Percentiles rank a stretch among this genome's conserved stretches.
Conservation (phyloP, 2,797 vertebrate genomes). For the Siniperca obscura region DNA sequence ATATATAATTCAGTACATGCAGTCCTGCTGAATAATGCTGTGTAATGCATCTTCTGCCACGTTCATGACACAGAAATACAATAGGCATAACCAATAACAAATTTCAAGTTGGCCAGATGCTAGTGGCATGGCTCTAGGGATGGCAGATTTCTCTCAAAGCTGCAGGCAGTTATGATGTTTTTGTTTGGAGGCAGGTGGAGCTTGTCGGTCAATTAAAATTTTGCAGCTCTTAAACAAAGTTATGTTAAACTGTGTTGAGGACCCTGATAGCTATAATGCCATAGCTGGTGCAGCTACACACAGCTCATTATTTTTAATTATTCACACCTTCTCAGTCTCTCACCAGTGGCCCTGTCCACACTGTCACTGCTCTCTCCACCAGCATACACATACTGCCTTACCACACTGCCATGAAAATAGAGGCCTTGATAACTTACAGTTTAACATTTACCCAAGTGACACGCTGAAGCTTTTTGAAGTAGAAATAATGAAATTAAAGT, state of each 20-base stretch:
- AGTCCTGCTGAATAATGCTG: not conserved
- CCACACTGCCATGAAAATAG: slow-evolving; percentile 27
- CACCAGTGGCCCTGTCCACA: not conserved
- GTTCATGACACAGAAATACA: not conserved
- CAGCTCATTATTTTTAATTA: slow-evolving; percentile 2
- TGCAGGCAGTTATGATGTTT: slow-evolving; percentile 5
- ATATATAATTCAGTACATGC: not conserved
- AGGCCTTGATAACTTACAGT: slow-evolving; percentile 22
- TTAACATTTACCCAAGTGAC: not conserved
- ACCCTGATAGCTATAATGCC: not conserved
- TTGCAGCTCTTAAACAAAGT: not conserved
- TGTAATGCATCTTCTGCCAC: not conserved
- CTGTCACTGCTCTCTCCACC: not conserved
- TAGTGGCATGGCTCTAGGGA: not conserved
- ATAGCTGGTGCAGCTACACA: not conserved
- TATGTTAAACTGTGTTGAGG: not conserved
- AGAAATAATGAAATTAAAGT: slow-evolving; percentile 3
- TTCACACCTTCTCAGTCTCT: not conserved
- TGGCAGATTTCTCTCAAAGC: not conserved
- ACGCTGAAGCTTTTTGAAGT: not conserved
- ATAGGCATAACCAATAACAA: not conserved
- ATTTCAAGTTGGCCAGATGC: not conserved
- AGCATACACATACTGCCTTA: not conserved
- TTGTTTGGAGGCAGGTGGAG: not conserved
- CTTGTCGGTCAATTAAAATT: not conserved